Percentiles rank a stretch among this genome's conserved stretches.
phyloP scores from a whole-genome alignment of 2,113 vertebrate species.

The Oncorhynchus masou region DNA sequence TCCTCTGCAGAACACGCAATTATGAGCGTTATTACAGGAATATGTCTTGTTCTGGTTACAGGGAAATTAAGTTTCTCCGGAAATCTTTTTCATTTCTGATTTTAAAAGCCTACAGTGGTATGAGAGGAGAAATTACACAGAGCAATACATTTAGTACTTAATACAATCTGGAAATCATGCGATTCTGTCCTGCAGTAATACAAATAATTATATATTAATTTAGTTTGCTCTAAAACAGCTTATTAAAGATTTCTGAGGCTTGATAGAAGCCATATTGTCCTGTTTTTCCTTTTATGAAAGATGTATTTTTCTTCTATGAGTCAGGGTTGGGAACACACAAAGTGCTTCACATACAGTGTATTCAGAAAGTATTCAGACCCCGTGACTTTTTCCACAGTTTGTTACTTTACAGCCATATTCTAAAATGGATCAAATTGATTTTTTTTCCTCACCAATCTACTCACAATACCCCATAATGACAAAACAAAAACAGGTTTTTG shows the following conservation, averaged over 20 bases:
- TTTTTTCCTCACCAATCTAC: too few species aligned
- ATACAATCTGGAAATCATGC: slow-evolving; percentile 72
- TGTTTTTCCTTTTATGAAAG: slow-evolving; percentile 59
- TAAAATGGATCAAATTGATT: too few species aligned
- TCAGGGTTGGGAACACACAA: slow-evolving; percentile 42
- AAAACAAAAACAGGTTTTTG: too few species aligned
- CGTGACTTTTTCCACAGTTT: too few species aligned
- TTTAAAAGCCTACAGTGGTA: slow-evolving; percentile 65
- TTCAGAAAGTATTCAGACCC: too few species aligned
- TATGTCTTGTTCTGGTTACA: slow-evolving; percentile 77
- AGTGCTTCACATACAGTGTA: slow-evolving; percentile 30
- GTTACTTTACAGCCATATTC: too few species aligned
- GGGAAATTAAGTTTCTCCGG: slow-evolving; percentile 77
- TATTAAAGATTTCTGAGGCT: slow-evolving; percentile 65
- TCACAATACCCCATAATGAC: too few species aligned
- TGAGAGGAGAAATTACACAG: slow-evolving; percentile 70
- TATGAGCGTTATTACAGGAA: slow-evolving; percentile 77
- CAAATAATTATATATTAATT: slow-evolving; percentile 77
- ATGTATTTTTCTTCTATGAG: slow-evolving; percentile 57
- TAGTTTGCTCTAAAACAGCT: slow-evolving; percentile 69
- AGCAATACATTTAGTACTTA: slow-evolving; percentile 72
- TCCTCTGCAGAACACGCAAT: slow-evolving; percentile 74
- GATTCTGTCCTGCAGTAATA: slow-evolving; percentile 66
- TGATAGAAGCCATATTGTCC: slow-evolving; percentile 71
- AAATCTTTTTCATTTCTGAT: slow-evolving; percentile 72